These are phyloP conservation scores for Pheosia gnoma DNA, from an alignment of 2,888 invertebrate genomes.

Conservation along the genomic window DNA sequence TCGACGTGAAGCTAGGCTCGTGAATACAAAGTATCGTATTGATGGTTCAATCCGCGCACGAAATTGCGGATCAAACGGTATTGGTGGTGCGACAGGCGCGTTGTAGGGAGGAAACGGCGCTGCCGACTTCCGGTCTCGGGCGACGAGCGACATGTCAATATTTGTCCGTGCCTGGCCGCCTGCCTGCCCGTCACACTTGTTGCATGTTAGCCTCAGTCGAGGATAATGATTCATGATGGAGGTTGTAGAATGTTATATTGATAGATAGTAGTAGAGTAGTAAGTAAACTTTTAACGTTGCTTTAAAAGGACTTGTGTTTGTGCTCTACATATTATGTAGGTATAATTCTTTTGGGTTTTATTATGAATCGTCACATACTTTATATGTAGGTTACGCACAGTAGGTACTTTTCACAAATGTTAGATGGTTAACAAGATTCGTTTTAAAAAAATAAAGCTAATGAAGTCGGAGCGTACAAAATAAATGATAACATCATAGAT, in stretches of 20 bases:
- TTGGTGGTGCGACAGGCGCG: slow-evolving; percentile 14
- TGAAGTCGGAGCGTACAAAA: no score
- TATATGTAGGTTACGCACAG: no score
- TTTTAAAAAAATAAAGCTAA: no score
- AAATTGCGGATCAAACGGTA: slow-evolving; percentile 32
- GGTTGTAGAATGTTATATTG: background rate
- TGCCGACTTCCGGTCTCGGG: slow-evolving; percentile 43
- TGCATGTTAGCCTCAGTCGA: slow-evolving; percentile 18
- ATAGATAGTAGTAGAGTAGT: no score
- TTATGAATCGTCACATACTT: no score
- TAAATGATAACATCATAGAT: no score
- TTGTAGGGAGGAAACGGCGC: slow-evolving; percentile 36
- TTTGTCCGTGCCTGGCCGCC: slow-evolving; percentile 27
- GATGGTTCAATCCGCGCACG: slow-evolving; percentile 16
- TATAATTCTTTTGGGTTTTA: no score
- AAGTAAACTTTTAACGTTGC: no score
- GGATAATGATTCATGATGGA: background rate
- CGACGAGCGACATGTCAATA: slow-evolving; percentile 34
- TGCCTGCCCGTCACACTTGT: slow-evolving; percentile 40
- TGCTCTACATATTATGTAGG: no score
- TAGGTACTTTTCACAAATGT: no score
- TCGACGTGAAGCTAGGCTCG: slow-evolving; percentile 12
- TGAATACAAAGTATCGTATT: slow-evolving; percentile 22
- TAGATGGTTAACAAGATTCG: no score
- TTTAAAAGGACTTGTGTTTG: no score